phyloP scores from a whole-genome alignment of 2,888 invertebrate genomes.

The Erpobdella octoculata region DNA sequence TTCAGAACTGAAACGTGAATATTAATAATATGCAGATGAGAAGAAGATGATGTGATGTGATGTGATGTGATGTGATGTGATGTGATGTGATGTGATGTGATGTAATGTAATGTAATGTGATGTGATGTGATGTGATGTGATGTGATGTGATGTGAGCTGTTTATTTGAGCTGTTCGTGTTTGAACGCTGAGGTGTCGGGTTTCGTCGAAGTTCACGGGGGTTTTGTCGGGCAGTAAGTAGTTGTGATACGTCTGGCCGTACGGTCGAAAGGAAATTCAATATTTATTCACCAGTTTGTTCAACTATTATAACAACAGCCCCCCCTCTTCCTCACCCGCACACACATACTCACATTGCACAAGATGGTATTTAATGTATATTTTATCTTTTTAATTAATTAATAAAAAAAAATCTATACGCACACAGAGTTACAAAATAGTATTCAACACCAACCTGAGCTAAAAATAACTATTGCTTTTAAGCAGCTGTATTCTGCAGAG shows the following conservation, averaged over 20 bases:
- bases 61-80: background rate
- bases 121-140: background rate
- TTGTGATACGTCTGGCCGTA: too few relatives aligned
- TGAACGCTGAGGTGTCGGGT: background rate
- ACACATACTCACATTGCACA: too few relatives aligned
- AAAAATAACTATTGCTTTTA: conserved; percentile 97
- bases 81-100: background rate
- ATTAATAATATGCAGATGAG: background rate
- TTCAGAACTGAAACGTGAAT: too few relatives aligned
- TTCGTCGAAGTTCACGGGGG: background rate
- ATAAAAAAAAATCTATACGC: background rate
- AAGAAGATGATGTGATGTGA: background rate
- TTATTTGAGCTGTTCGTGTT: background rate
- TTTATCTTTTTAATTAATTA: too few relatives aligned
- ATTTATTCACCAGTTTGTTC: too few relatives aligned
- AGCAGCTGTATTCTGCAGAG: conserved; percentile 94
- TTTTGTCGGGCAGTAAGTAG: too few relatives aligned
- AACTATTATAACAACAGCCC: too few relatives aligned
- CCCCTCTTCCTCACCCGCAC: too few relatives aligned
- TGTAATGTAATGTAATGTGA: background rate
- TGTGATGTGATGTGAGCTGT: background rate
- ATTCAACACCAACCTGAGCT: conserved; percentile 96
- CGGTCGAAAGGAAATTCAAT: too few relatives aligned
- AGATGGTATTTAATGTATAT: too few relatives aligned
- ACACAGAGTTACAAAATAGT: background rate